phyloP scores from a whole-genome alignment of 2,797 vertebrate species.

The Etheostoma perlongum region DNA sequence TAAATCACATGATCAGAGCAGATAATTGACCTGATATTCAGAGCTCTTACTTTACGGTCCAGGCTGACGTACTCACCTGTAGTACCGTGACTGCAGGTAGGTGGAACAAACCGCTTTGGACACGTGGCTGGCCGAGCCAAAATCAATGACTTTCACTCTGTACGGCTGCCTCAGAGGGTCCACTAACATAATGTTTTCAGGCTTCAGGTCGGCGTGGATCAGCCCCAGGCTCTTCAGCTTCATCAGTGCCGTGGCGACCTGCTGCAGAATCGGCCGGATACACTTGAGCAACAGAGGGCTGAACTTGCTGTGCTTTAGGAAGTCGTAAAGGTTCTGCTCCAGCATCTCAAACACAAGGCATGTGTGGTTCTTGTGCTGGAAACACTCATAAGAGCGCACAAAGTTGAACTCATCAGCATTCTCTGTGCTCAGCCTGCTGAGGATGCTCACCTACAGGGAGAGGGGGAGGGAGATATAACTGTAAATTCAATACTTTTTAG shows the following conservation, averaged over 20 bases:
- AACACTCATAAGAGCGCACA: slow-evolving; percentile 98
- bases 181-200: slow-evolving; percentile 98
- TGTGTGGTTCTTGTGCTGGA: slow-evolving; percentile 99
- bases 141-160: slow-evolving; percentile 97
- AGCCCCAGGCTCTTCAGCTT: slow-evolving; percentile 97
- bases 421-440: slow-evolving; percentile 95
- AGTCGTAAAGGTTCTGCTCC: slow-evolving; percentile 99
- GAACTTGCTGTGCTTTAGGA: slow-evolving; percentile 99
- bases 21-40: neutral
- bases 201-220: slow-evolving; percentile 97
- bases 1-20: neutral
- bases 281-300: slow-evolving; percentile 97
- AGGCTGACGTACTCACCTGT: slow-evolving; percentile 85
- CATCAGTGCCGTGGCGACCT: slow-evolving; percentile 96
- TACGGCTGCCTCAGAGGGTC: slow-evolving; percentile 96
- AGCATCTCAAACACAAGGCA: slow-evolving; percentile 99
- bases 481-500: too few species aligned
- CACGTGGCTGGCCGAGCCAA: slow-evolving; percentile 97
- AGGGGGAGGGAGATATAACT: neutral
- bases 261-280: slow-evolving; percentile 96
- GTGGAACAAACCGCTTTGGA: slow-evolving; percentile 98
- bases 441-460: slow-evolving; percentile 91
- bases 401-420: slow-evolving; percentile 99
- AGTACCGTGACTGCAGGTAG: slow-evolving; percentile 98
- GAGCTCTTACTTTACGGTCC: too few species aligned